Conservation (phyloP, 2,888 invertebrate species). For the Malthinus seriepunctatus region DNA sequence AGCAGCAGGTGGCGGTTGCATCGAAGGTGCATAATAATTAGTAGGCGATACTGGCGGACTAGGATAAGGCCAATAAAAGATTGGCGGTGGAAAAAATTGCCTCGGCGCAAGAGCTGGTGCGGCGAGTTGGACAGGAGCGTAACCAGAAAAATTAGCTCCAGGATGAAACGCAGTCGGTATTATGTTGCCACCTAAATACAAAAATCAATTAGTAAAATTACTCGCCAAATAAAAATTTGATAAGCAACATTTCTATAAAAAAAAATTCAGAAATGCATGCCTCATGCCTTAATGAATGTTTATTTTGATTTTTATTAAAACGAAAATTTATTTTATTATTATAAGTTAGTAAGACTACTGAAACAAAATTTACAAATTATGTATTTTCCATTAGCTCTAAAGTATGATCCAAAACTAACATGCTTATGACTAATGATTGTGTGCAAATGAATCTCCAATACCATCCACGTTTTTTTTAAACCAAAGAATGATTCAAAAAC, state of each 20-base stretch:
- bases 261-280: neutral
- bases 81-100: conserved; percentile 64
- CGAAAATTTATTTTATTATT: neutral
- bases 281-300: neutral
- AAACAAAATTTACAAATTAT: conserved; percentile 7
- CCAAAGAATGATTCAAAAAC: conserved; percentile 36
- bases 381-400: conserved; percentile 6
- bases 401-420: conserved; percentile 23
- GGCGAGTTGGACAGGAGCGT: conserved; percentile 50
- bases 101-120: conserved; percentile 51
- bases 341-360: conserved; percentile 4
- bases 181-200: conserved; percentile 62
- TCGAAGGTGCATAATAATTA: conserved; percentile 75
- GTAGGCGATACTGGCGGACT: conserved; percentile 94
- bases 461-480: conserved; percentile 20
- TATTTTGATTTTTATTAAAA: neutral
- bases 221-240: neutral
- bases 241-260: neutral
- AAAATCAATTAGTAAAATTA: conserved; percentile 26
- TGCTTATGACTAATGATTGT: conserved; percentile 28
- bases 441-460: conserved; percentile 24
- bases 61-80: conserved; percentile 93
- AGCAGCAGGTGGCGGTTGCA: conserved; percentile 50
- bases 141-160: conserved; percentile 50
- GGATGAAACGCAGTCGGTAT: conserved; percentile 57